Evolutionary conservation across 2,888 invertebrate species (phyloP).

Genomic region (Philereme transversata): DNA sequence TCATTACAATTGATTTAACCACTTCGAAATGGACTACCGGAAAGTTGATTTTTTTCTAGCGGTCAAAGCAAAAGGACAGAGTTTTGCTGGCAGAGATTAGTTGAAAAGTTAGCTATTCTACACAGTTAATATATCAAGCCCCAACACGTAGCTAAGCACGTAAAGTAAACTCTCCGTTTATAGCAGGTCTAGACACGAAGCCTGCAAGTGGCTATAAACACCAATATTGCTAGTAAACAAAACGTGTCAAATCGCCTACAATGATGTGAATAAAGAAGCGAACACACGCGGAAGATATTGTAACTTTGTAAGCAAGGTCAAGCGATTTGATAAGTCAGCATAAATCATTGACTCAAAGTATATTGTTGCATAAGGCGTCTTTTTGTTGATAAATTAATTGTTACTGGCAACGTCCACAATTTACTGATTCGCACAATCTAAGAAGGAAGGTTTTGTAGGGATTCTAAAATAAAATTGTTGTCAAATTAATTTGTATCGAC

Average conservation of each 20-base stretch:
- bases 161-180: slow-evolving; percentile 14
- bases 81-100: too few relatives aligned
- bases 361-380: slow-evolving; percentile 8
- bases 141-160: slow-evolving; percentile 4
- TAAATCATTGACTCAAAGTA: slow-evolving; percentile 11
- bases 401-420: too few relatives aligned
- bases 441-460: too few relatives aligned
- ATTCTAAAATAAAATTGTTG: too few relatives aligned
- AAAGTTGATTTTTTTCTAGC: too few relatives aligned
- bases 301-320: slow-evolving; percentile 18
- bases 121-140: neutral
- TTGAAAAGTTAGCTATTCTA: too few relatives aligned
- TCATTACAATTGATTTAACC: too few relatives aligned
- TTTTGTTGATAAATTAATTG: too few relatives aligned
- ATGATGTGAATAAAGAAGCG: slow-evolving; percentile 17
- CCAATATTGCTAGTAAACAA: slow-evolving; percentile 21
- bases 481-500: too few relatives aligned
- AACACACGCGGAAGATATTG: slow-evolving; percentile 21
- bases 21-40: too few relatives aligned
- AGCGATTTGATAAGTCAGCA: slow-evolving; percentile 17
- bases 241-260: slow-evolving; percentile 35
- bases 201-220: slow-evolving; percentile 14
- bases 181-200: slow-evolving; percentile 20
- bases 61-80: too few relatives aligned
- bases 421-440: too few relatives aligned